These are phyloP conservation scores for Ridgeia piscesae DNA, from an alignment of 1,140 invertebrate genomes.

Conservation along the genomic window DNA sequence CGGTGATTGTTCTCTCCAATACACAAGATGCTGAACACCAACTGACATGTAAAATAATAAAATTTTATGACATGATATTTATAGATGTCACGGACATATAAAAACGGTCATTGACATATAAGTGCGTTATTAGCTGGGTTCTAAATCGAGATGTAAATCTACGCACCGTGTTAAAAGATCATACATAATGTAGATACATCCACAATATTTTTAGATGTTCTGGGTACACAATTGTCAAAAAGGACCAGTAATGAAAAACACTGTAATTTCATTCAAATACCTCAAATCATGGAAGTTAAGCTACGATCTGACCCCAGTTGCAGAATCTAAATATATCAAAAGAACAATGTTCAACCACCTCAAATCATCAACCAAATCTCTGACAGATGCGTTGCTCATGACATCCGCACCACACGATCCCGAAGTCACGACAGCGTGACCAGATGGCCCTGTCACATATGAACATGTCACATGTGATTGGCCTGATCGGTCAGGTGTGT, in stretches of 20 bases:
- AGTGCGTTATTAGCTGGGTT: neutral
- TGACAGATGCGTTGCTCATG: neutral
- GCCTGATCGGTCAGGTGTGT: neutral
- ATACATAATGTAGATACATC: neutral
- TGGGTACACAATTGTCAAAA: neutral
- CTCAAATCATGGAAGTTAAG: neutral
- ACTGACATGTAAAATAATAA: neutral
- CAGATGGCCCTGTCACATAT: neutral
- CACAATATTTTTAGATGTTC: neutral
- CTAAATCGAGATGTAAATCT: neutral
- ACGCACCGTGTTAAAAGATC: neutral
- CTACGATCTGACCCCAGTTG: neutral
- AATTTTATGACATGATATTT: too few relatives aligned
- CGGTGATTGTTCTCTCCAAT: neutral
- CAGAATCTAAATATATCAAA: neutral
- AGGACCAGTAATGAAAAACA: neutral
- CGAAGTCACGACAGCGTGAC: neutral
- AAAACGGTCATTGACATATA: too few relatives aligned
- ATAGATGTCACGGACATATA: too few relatives aligned
- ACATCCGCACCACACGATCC: neutral
- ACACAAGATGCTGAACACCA: neutral
- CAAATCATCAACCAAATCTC: neutral
- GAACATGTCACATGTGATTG: neutral
- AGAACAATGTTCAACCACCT: neutral
- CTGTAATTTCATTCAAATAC: neutral